Conservation (phyloP, 2,888 invertebrate species). For the Cancer borealis region DNA sequence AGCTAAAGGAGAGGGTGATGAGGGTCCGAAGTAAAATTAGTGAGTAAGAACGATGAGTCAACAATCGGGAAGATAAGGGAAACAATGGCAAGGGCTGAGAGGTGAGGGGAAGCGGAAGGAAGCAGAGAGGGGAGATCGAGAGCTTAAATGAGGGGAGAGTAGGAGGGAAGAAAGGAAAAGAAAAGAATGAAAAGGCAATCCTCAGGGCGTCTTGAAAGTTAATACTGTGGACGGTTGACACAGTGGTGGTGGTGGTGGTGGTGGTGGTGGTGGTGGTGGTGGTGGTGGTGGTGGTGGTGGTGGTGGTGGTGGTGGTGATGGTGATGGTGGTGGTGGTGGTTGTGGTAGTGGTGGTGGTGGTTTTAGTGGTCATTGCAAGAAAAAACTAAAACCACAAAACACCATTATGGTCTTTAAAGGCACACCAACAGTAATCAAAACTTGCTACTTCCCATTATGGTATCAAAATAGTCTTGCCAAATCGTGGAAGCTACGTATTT, state of each 20-base stretch:
- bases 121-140: background rate
- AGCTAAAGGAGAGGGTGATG: background rate
- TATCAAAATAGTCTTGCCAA: background rate
- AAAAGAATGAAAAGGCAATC: background rate
- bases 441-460: too few species aligned
- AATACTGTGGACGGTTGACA: background rate
- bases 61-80: slow-evolving; percentile 10
- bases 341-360: background rate
- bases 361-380: background rate
- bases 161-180: background rate
- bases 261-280: background rate
- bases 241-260: background rate
- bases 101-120: slow-evolving; percentile 28
- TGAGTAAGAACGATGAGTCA: background rate
- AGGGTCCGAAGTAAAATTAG: background rate
- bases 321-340: background rate
- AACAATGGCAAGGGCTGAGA: background rate
- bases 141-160: background rate
- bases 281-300: background rate
- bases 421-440: too few species aligned
- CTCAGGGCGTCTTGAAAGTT: background rate
- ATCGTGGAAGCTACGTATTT: background rate
- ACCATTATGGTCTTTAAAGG: too few species aligned
- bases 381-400: too few species aligned
- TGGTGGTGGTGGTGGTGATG: slow-evolving; percentile 17